Percentiles rank a stretch among this genome's conserved stretches.
Conservation (phyloP, 2,113 vertebrate genomes). For the Capreolus pygargus region DNA sequence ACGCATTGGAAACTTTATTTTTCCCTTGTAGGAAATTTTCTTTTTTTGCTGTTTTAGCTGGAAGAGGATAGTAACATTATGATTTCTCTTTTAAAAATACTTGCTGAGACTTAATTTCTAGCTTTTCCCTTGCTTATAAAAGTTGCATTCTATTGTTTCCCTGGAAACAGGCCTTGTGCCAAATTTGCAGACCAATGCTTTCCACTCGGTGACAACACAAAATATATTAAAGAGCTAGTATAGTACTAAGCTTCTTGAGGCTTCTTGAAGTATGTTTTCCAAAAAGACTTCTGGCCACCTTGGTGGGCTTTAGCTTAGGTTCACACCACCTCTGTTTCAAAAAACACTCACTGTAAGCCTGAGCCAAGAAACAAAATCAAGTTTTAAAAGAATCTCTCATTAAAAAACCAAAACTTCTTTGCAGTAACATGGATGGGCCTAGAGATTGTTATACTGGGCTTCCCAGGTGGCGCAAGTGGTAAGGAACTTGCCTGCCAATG, state of each 20-base stretch:
- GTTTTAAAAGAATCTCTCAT: neutral
- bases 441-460: neutral
- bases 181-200: neutral
- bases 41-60: neutral
- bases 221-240: neutral
- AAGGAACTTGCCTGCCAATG: neutral
- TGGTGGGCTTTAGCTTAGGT: neutral
- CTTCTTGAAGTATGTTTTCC: neutral
- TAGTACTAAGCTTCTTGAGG: neutral
- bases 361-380: neutral
- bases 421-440: neutral
- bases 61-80: neutral
- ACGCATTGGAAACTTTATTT: neutral
- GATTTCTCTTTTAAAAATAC: neutral
- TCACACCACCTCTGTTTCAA: neutral
- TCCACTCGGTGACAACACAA: neutral
- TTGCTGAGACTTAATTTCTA: neutral
- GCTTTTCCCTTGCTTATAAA: neutral
- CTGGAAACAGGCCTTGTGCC: neutral
- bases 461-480: neutral
- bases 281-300: neutral
- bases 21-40: neutral
- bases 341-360: neutral
- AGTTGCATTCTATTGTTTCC: neutral
- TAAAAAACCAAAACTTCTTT: neutral